phyloP scores from a whole-genome alignment of 2,888 invertebrate genomes.

The Hyles lineata region DNA sequence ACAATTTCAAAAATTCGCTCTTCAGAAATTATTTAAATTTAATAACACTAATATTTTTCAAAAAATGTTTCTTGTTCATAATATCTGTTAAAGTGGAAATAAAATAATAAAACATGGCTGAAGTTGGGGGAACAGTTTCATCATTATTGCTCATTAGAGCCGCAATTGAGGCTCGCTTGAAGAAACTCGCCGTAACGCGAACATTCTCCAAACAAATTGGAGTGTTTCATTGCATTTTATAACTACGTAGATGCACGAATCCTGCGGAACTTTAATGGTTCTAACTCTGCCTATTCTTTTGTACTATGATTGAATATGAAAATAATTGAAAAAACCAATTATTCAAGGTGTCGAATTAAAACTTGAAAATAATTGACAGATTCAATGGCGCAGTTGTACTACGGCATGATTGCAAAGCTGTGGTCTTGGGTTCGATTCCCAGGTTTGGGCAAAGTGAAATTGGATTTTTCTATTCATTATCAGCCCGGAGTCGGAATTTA shows the following conservation, averaged over 20 bases:
- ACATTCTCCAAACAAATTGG: slow-evolving; percentile 68
- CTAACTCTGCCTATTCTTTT: slow-evolving; percentile 23
- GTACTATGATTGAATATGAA: too few relatives aligned
- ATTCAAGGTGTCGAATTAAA: too few relatives aligned
- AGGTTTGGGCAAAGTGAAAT: too few relatives aligned
- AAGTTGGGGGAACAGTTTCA: slow-evolving; percentile 64
- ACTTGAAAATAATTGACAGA: too few relatives aligned
- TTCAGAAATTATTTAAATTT: not conserved
- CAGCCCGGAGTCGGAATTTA: too few relatives aligned
- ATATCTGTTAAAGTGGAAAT: slow-evolving; percentile 50
- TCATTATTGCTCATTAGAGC: slow-evolving; percentile 79
- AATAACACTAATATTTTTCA: slow-evolving; percentile 15
- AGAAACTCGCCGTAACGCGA: slow-evolving; percentile 59
- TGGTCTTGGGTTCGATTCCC: too few relatives aligned
- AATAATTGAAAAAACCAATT: too few relatives aligned
- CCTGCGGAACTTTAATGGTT: slow-evolving; percentile 9
- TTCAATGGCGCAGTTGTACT: too few relatives aligned
- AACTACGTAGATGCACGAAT: slow-evolving; percentile 10
- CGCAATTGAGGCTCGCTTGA: slow-evolving; percentile 76
- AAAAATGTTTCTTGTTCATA: slow-evolving; percentile 36
- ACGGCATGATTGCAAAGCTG: too few relatives aligned
- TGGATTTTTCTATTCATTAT: too few relatives aligned
- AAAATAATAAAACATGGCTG: slow-evolving; percentile 52
- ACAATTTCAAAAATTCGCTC: not conserved
- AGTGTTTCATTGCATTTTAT: slow-evolving; percentile 48